Conservation (phyloP, 2,888 invertebrate species). For the Perdita meconis region DNA sequence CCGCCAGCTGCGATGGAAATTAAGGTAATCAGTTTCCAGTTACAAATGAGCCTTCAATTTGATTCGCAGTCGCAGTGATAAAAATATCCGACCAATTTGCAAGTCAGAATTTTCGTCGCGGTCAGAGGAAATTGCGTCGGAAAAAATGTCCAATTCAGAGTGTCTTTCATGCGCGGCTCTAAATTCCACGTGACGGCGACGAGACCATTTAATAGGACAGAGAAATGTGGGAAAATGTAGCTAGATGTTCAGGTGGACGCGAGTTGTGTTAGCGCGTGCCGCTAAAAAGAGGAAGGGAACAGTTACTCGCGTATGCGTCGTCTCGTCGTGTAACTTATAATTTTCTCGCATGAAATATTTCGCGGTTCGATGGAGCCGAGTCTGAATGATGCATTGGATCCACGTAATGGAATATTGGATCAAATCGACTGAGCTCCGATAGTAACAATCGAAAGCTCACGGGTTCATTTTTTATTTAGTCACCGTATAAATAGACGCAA, state of each 20-base stretch:
- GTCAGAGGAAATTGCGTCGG: not conserved
- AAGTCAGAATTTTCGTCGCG: not conserved
- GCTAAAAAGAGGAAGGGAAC: not conserved
- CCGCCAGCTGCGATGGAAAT: too few relatives aligned
- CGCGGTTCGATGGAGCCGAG: too few relatives aligned
- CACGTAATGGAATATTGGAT: not conserved
- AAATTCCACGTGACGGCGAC: not conserved
- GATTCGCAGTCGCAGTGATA: not conserved
- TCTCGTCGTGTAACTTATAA: too few relatives aligned
- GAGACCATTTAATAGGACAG: not conserved
- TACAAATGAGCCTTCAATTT: not conserved
- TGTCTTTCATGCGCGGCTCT: not conserved
- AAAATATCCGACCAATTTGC: not conserved
- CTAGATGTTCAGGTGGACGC: not conserved
- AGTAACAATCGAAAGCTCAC: slow-evolving; percentile 1
- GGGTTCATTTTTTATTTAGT: slow-evolving; percentile 41
- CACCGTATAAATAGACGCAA: slow-evolving; percentile 32
- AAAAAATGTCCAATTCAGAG: not conserved
- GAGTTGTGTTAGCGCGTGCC: not conserved
- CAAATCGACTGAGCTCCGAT: slow-evolving; percentile 12
- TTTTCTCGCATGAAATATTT: too few relatives aligned
- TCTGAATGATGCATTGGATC: too few relatives aligned
- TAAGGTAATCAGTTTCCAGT: not conserved
- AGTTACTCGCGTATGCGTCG: too few relatives aligned
- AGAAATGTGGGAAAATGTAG: slow-evolving; percentile 6